phyloP scores from a whole-genome alignment of 2,113 vertebrate genomes.

The Ramphastos sulfuratus region DNA sequence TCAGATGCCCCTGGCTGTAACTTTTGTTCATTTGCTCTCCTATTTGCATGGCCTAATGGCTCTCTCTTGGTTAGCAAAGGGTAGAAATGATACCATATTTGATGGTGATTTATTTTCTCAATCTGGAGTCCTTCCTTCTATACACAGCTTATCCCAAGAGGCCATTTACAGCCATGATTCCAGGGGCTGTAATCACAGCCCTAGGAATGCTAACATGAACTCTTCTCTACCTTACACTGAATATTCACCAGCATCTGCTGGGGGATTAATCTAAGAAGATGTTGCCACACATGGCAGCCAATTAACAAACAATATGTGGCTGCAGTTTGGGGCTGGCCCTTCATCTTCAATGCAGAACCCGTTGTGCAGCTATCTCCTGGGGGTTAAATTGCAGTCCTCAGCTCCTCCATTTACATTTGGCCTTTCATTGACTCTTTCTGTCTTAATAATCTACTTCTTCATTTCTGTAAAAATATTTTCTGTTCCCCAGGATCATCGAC shows the following conservation, averaged over 20 bases:
- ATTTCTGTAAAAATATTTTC: not conserved
- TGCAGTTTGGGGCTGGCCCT: constrained; percentile 27
- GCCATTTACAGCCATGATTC: constrained; percentile 42
- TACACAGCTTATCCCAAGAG: constrained; percentile 50
- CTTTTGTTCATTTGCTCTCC: constrained; percentile 22
- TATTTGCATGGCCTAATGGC: constrained; percentile 34
- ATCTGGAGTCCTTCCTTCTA: constrained; percentile 49
- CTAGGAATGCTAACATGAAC: constrained; percentile 61
- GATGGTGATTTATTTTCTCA: constrained; percentile 60
- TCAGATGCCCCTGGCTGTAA: not conserved
- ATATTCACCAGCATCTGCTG: constrained; percentile 75
- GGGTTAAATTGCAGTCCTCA: constrained; percentile 19
- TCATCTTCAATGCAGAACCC: constrained; percentile 44
- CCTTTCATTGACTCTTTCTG: constrained; percentile 31
- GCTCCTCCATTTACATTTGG: constrained; percentile 44
- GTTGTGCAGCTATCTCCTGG: constrained; percentile 18
- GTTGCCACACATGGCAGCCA: constrained; percentile 65
- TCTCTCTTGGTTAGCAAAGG: constrained; percentile 32
- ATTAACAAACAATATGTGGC: constrained; percentile 69
- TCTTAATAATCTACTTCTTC: constrained; percentile 17
- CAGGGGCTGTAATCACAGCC: constrained; percentile 38
- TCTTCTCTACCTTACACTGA: constrained; percentile 61
- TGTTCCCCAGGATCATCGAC: not conserved
- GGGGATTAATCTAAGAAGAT: constrained; percentile 62
- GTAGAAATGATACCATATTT: constrained; percentile 51